Evolutionary conservation across 2,797 vertebrate species (phyloP).

Genomic region (Aldrovandia affinis): DNA sequence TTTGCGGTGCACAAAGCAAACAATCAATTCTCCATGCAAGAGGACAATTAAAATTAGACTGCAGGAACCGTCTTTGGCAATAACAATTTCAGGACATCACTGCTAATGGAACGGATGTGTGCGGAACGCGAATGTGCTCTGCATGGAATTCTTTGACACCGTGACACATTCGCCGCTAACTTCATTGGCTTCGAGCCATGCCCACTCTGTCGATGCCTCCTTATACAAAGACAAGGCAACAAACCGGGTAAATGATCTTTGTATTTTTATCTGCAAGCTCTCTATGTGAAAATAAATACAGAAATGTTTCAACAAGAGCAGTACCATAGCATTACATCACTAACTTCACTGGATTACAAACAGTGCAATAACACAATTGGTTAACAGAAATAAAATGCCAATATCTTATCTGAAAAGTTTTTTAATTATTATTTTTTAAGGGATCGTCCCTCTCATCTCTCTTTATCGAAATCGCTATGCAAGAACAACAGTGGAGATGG

Average conservation of each 20-base stretch:
- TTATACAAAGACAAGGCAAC: background rate
- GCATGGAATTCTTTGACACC: background rate
- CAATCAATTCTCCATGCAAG: conserved; percentile 13
- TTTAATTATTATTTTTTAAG: background rate
- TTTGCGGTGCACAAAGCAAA: conserved; percentile 21
- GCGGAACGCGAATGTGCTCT: background rate
- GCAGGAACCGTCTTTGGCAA: conserved; percentile 18
- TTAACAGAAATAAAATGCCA: background rate
- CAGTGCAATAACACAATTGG: background rate
- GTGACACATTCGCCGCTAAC: too few species aligned
- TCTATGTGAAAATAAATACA: too few species aligned
- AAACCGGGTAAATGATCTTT: background rate
- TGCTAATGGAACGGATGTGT: background rate
- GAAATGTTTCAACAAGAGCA: too few species aligned
- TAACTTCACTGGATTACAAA: too few species aligned
- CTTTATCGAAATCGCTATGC: background rate
- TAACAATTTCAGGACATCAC: background rate
- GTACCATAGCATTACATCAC: too few species aligned
- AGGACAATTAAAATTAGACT: conserved; percentile 30
- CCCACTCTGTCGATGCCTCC: too few species aligned
- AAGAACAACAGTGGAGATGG: background rate
- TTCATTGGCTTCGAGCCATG: too few species aligned
- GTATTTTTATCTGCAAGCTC: too few species aligned
- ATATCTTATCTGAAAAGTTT: background rate
- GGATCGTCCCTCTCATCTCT: background rate